Evolutionary conservation across 2,888 invertebrate species (phyloP).

Genomic region (Melanophora roralis): DNA sequence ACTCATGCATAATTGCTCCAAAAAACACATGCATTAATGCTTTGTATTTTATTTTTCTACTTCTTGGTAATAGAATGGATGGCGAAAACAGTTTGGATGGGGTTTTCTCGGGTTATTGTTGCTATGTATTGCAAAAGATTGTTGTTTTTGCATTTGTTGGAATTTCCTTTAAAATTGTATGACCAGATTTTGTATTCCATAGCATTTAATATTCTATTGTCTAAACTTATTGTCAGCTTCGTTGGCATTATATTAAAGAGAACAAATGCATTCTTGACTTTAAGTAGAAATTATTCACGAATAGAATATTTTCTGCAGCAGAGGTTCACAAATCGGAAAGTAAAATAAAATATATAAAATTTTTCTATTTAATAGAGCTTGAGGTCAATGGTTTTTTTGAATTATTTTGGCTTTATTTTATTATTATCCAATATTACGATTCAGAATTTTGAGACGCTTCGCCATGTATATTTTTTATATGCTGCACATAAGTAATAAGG

Average conservation of each 20-base stretch:
- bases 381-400: no score
- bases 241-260: conserved; percentile 23
- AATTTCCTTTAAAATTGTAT: conserved; percentile 32
- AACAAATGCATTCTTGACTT: conserved; percentile 47
- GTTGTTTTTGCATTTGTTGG: not conserved
- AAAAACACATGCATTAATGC: conserved; percentile 19
- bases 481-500: no score
- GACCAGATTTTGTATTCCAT: conserved; percentile 22
- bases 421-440: no score
- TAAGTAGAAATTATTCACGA: conserved; percentile 43
- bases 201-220: conserved; percentile 12
- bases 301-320: conserved; percentile 11
- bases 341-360: no score
- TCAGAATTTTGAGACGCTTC: no score
- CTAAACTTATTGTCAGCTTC: conserved; percentile 1
- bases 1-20: conserved; percentile 30
- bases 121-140: not conserved
- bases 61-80: conserved; percentile 1
- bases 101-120: not conserved
- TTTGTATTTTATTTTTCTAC: not conserved
- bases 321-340: not conserved
- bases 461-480: no score
- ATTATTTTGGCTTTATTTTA: no score
- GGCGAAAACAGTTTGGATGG: conserved; percentile 21
- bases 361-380: no score